Base-by-base conservation (phyloP, 92 coral and sea anemone species). In the Parazoanthus atlanticus region DNA sequence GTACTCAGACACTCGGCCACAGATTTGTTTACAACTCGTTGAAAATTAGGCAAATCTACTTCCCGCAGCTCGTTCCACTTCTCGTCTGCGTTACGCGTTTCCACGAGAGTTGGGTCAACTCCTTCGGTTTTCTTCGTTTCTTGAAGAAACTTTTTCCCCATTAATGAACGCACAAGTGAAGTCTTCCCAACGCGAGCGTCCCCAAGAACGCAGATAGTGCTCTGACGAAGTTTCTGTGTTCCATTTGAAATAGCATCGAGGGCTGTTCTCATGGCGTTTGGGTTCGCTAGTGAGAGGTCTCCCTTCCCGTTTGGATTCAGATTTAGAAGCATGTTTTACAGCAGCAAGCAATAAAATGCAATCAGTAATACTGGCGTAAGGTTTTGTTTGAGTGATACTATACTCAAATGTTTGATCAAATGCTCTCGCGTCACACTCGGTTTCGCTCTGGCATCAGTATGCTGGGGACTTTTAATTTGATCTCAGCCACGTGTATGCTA, bases 11-110 rank as follows among this genome's bases (percentile, higher is more conserved):
- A 30, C 49, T 77, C 81, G 29, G 81, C 81, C 0, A 77, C 58
- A 43, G 81, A 77, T 77, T 77, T 77, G 58, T 77, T 77, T 16
- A 77, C 81, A 25, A 77, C 81, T 77, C 81, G 81, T 77, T 77
- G 54, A 40, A 77, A 77, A 77, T 43, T 23, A 26, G 56, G 54
- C 58, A 77, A 77, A 77, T 77, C 81, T 4, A 28, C 17, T 41
- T 77, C 81, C 9, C 19, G 58, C 23, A 77, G 81, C 31, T 77
- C 81, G 7, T 23, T 46, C 81, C 81, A 77, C 28, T 41, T 43
- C 15, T 77, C 32, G 81, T 77, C 81, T 38, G 81, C 19, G 29
- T 17, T 77, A n/a, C 52, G 46, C 49, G 81, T 77, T 26, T 77
- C 58, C 49, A 77, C 81, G 0, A 77, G 58, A 26, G 81, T 77